Percentiles rank a stretch among this genome's conserved stretches.
Evolutionary conservation across 2,113 vertebrate species (phyloP).

Genomic region (Hystrix cristata): DNA sequence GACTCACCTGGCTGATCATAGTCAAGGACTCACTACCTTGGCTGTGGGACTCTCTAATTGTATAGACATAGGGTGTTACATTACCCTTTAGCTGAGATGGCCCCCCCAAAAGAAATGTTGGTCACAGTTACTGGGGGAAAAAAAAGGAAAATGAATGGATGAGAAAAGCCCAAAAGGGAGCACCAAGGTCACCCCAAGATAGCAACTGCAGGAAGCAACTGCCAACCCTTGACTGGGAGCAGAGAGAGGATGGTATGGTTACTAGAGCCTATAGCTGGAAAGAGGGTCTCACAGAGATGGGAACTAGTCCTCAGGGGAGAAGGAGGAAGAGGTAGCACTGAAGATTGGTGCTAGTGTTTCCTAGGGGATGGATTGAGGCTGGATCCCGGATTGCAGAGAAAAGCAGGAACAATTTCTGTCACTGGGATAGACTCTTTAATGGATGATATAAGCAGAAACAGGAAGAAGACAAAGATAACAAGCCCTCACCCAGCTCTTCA

Average conservation of each 20-base stretch:
- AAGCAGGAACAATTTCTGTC: not conserved
- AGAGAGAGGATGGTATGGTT: not conserved
- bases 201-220: not conserved
- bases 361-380: too few relatives aligned
- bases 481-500: not conserved
- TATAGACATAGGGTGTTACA: not conserved
- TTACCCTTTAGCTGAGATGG: not conserved
- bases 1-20: not conserved
- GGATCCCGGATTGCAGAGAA: not conserved
- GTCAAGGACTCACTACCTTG: not conserved
- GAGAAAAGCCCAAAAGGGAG: not conserved
- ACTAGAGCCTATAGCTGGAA: not conserved
- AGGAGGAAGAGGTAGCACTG: not conserved
- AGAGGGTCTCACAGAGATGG: too few relatives aligned
- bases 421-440: not conserved
- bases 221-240: fast-evolving
- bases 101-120: not conserved
- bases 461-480: not conserved
- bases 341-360: not conserved
- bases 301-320: not conserved
- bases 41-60: not conserved
- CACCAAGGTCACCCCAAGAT: not conserved
- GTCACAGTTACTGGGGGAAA: not conserved
- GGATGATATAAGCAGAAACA: not conserved
- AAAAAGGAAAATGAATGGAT: not conserved